Conservation (phyloP, 2,888 invertebrate species). For the Rhagophthalmus giganteus region DNA sequence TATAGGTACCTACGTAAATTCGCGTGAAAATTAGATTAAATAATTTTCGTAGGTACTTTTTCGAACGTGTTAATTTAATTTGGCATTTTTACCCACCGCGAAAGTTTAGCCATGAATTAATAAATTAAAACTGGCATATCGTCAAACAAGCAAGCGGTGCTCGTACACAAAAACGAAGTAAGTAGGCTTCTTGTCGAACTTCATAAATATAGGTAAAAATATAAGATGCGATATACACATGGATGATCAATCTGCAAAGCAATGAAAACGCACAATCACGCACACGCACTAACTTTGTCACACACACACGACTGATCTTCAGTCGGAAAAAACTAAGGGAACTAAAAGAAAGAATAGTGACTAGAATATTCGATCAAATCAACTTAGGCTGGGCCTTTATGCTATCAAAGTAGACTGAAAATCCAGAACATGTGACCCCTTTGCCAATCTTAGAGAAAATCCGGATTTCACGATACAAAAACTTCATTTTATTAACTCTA, state of each 20-base stretch:
- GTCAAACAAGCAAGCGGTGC: too few species aligned
- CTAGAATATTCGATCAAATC: conserved; percentile 56
- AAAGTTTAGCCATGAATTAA: too few species aligned
- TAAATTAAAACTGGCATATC: too few species aligned
- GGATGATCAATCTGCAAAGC: conserved; percentile 25
- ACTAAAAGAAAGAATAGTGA: conserved; percentile 54
- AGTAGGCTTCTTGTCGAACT: neutral
- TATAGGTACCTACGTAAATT: too few species aligned
- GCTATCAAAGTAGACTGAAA: conserved; percentile 52
- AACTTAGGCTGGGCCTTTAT: conserved; percentile 49
- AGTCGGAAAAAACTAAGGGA: conserved; percentile 37
- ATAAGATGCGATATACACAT: conserved; percentile 13
- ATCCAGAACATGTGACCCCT: conserved; percentile 52
- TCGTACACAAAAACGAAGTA: too few species aligned
- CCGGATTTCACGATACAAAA: conserved; percentile 38
- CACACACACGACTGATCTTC: conserved; percentile 53
- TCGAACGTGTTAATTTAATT: too few species aligned
- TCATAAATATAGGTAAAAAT: conserved; percentile 4
- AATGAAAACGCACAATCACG: conserved; percentile 32
- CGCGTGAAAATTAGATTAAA: too few species aligned
- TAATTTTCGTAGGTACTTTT: too few species aligned
- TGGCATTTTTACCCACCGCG: too few species aligned
- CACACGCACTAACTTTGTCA: conserved; percentile 35
- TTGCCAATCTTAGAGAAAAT: conserved; percentile 47
- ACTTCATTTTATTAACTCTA: conserved; percentile 30